These are phyloP conservation scores for Drosophila subsilvestris DNA, from an alignment of 2,888 invertebrate genomes.

Conservation along the genomic window DNA sequence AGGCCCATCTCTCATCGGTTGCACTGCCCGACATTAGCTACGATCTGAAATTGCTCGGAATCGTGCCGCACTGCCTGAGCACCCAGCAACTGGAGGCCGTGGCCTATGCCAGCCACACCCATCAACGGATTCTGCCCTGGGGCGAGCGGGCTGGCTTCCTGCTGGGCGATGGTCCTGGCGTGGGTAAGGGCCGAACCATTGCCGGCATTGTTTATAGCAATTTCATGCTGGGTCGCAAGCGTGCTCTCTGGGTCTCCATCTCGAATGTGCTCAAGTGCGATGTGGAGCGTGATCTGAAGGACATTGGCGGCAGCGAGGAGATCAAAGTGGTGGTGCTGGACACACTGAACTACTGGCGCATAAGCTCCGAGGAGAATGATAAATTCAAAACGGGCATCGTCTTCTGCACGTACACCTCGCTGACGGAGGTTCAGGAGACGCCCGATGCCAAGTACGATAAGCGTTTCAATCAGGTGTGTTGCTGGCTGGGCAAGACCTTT, in stretches of 20 bases:
- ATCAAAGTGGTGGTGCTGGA: slow-evolving; percentile 95
- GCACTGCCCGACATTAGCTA: slow-evolving; percentile 97
- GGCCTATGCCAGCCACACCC: slow-evolving; percentile 98
- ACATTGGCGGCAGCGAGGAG: slow-evolving; percentile 94
- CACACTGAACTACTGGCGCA: slow-evolving; percentile 99
- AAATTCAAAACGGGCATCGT: slow-evolving; percentile 97
- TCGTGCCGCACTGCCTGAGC: slow-evolving; percentile 93
- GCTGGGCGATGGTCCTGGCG: slow-evolving; percentile 98
- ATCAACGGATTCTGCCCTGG: slow-evolving; percentile 94
- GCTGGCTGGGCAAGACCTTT: slow-evolving; percentile 99
- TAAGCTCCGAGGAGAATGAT: slow-evolving; percentile 94
- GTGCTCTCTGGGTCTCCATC: slow-evolving; percentile 98
- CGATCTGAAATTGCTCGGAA: slow-evolving; percentile 91
- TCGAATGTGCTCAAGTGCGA: slow-evolving; percentile 99
- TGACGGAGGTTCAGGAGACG: slow-evolving; percentile 98
- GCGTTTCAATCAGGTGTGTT: slow-evolving; percentile 95
- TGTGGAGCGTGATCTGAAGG: slow-evolving; percentile 96
- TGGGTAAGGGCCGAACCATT: slow-evolving; percentile 98
- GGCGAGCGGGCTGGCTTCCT: slow-evolving; percentile 97
- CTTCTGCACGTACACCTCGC: slow-evolving; percentile 98
- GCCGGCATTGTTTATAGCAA: slow-evolving; percentile 99
- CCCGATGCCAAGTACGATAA: slow-evolving; percentile 91
- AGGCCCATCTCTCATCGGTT: slow-evolving; percentile 97
- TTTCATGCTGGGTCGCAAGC: slow-evolving; percentile 94
- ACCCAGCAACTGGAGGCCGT: slow-evolving; percentile 98